A percentile compares a stretch with the other conserved stretches of the same genome.
Evolutionary conservation across 1,140 invertebrate genomes (phyloP).

Genomic region (Dolichoris vasculosae): DNA sequence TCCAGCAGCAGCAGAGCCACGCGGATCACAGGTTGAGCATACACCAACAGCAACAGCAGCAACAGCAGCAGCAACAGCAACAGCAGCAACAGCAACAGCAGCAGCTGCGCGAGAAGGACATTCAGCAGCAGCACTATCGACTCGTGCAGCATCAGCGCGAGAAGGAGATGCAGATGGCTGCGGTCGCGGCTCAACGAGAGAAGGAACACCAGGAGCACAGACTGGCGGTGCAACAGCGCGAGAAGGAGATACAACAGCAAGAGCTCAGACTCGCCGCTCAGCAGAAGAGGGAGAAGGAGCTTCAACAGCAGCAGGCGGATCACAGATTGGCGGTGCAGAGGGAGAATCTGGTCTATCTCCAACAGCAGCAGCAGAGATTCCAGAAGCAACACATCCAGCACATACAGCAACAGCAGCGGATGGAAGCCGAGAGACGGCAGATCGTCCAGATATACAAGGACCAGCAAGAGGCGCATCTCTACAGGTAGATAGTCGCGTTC

Average conservation of each 20-base stretch:
- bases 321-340: constrained; percentile 64
- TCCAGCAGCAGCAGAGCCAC: constrained; percentile 62
- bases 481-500: constrained; percentile 19
- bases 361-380: constrained; percentile 69
- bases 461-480: constrained; percentile 39
- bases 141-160: constrained; percentile 64
- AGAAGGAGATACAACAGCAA: constrained; percentile 58
- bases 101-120: constrained; percentile 64
- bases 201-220: constrained; percentile 66
- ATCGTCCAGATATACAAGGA: constrained; percentile 47
- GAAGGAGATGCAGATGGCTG: constrained; percentile 61
- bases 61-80: constrained; percentile 64
- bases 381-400: constrained; percentile 69
- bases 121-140: constrained; percentile 61
- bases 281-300: constrained; percentile 66
- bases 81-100: constrained; percentile 61
- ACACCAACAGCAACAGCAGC: constrained; percentile 61
- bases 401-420: constrained; percentile 67
- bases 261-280: constrained; percentile 61
- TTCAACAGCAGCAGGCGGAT: constrained; percentile 64
- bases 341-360: constrained; percentile 61
- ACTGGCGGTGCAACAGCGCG: constrained; percentile 56
- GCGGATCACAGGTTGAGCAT: constrained; percentile 52
- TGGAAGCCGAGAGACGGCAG: constrained; percentile 59
- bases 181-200: constrained; percentile 49